Base-by-base conservation (phyloP, 1,140 invertebrate species). In the Laodelphax striatellus region DNA sequence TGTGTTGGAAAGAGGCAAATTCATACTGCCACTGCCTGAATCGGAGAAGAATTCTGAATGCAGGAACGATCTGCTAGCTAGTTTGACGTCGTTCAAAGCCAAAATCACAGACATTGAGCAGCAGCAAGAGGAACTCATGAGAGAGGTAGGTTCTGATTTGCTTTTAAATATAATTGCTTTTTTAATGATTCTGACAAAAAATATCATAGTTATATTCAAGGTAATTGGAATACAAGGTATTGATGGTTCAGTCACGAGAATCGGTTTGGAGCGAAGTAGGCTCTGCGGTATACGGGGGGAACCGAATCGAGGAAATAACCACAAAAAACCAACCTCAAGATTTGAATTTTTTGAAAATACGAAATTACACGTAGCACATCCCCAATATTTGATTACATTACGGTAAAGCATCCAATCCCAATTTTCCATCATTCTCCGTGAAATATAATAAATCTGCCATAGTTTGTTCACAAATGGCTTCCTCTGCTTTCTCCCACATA, bases 341-440 rank as follows among this genome's bases (percentile, higher is more conserved):
- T 31, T 31, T 31, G 4, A 31, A 31, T 9, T 31, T 9, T 5
- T 5, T 5, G 28, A 31, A n/a, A n/a, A n/a, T n/a, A n/a, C n/a
- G n/a, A 31, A 31, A 31, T 4, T 31, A 31, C 28, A 5, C 9
- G 34, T 38, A 38, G 2, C 34, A 38, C 10, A 5, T 13, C 10
- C 10, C 10, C 34, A 38, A 38, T 4, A 38, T 38, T 38, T 13
- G 11, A 38, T 38, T 38, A 3, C 34, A 38, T 38, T 9, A 38
- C 8, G 34, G 34, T 38, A 11, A 85, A 58, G 80, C 88, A 68
- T 95, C 91, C 60, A 95, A 70, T 63, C 87, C 80, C 63, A 96
- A 73, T 72, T 92, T 92, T 60, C 92, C 92, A 70, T 97, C 90
- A 71, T 97, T 94, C 73, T 97, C 92, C 0, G 90, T 89, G 22